phyloP scores from a whole-genome alignment of 2,797 vertebrate species.

The Brotula barbata region DNA sequence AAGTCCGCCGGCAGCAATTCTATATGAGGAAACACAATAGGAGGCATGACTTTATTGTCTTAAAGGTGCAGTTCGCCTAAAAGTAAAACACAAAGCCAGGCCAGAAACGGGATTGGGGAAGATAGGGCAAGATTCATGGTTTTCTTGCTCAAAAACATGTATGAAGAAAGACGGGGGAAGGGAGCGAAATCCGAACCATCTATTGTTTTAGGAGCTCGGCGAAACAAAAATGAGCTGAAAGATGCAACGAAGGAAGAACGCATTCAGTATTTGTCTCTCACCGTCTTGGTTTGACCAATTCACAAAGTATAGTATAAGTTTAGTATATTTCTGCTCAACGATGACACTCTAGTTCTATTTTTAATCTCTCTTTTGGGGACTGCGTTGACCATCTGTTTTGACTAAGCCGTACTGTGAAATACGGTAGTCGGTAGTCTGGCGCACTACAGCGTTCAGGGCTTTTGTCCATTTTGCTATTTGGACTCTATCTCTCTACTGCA shows the following conservation, averaged over 20 bases:
- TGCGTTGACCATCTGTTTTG: too few species aligned
- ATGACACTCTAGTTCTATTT: too few species aligned
- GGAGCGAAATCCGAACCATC: conserved; percentile 1
- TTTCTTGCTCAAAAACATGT: conserved; percentile 34
- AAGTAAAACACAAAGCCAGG: conserved; percentile 39
- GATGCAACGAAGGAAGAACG: background rate
- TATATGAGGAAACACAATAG: conserved; percentile 69
- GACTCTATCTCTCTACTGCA: too few species aligned
- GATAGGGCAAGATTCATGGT: conserved; percentile 40
- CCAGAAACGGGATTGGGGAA: conserved; percentile 16
- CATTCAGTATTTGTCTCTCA: background rate
- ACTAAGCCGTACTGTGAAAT: too few species aligned
- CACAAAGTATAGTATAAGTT: too few species aligned
- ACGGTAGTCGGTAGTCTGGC: too few species aligned
- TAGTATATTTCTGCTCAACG: too few species aligned
- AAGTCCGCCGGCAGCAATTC: conserved; percentile 56
- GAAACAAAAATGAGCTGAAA: conserved; percentile 33
- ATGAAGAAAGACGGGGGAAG: conserved; percentile 8
- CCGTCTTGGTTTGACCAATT: background rate
- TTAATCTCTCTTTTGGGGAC: too few species aligned
- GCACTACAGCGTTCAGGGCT: too few species aligned
- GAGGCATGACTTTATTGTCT: conserved; percentile 67
- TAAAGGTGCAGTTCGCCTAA: conserved; percentile 64
- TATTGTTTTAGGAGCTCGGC: conserved; percentile 33
- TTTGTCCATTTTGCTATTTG: too few species aligned